Conservation (phyloP, 2,797 vertebrate species). For the Esox lucius region DNA sequence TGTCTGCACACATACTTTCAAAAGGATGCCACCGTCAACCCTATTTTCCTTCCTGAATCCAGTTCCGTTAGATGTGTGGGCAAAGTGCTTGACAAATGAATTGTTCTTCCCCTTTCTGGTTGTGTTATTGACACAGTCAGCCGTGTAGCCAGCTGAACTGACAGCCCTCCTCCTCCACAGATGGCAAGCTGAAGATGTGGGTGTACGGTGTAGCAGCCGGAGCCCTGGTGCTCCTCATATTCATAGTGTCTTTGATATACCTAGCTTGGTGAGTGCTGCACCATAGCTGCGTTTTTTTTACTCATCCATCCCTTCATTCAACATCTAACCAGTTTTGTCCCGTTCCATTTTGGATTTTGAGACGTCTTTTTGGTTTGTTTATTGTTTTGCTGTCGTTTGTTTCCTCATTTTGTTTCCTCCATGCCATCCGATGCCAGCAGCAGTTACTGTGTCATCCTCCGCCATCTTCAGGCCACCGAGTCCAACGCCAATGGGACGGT, state of each 20-base stretch:
- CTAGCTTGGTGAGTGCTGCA: slow-evolving; percentile 91
- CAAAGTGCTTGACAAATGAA: slow-evolving; percentile 18
- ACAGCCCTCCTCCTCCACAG: slow-evolving; percentile 79
- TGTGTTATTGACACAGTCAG: slow-evolving; percentile 19
- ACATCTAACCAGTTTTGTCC: neutral
- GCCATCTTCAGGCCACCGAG: slow-evolving; percentile 69
- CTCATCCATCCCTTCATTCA: slow-evolving; percentile 7
- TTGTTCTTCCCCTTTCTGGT: slow-evolving; percentile 16
- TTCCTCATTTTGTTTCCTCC: slow-evolving; percentile 12
- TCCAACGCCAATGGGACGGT: slow-evolving; percentile 61
- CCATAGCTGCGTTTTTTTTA: neutral
- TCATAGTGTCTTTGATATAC: slow-evolving; percentile 99
- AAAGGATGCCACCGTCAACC: neutral
- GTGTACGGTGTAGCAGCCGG: slow-evolving; percentile 97
- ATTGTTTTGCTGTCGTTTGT: slow-evolving; percentile 18
- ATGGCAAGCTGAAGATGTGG: slow-evolving; percentile 98
- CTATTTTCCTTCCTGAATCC: neutral
- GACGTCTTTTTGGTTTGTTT: slow-evolving; percentile 2
- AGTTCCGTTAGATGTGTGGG: neutral
- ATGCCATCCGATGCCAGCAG: slow-evolving; percentile 57
- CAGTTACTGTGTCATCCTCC: slow-evolving; percentile 69
- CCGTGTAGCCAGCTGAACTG: slow-evolving; percentile 26
- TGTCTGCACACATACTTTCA: neutral
- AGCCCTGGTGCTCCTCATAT: slow-evolving; percentile 95
- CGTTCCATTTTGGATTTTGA: slow-evolving; percentile 4